phyloP scores from a whole-genome alignment of 1,140 invertebrate species.

The Metopolophium dirhodum region DNA sequence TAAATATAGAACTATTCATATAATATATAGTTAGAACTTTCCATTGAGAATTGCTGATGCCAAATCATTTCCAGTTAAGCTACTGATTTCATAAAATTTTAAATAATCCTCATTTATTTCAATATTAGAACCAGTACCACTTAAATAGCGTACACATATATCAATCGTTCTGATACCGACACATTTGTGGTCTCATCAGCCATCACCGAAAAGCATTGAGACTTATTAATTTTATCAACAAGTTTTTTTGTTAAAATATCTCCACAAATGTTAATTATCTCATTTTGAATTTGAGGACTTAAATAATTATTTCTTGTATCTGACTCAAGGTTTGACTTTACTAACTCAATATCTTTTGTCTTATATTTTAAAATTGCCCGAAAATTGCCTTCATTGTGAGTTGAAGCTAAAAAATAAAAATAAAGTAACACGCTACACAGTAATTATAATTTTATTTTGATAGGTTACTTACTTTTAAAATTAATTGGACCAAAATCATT shows the following conservation, averaged over 20 bases:
- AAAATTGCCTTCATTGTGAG: not conserved
- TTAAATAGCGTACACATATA: not conserved
- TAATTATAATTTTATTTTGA: slow-evolving; percentile 5
- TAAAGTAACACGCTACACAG: not conserved
- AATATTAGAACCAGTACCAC: not conserved
- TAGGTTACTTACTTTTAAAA: slow-evolving; percentile 60
- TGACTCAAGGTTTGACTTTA: not conserved
- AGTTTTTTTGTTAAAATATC: not conserved
- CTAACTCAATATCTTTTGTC: not conserved
- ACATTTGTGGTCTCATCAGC: not conserved
- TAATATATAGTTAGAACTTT: not conserved
- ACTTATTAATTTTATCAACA: not conserved
- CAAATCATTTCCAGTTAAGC: not conserved
- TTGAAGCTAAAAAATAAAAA: not conserved
- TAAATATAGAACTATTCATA: slow-evolving; percentile 2
- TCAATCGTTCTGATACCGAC: not conserved
- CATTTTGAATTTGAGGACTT: not conserved
- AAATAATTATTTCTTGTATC: slow-evolving; percentile 38
- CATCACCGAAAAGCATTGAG: not conserved
- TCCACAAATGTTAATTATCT: not conserved
- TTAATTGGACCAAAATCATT: slow-evolving; percentile 62
- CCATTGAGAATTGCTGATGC: slow-evolving; percentile 1
- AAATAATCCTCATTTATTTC: not conserved
- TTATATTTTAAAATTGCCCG: not conserved
- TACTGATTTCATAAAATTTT: not conserved